Conservation (phyloP, 2,888 invertebrate genomes). For the Epinotia bilunana region DNA sequence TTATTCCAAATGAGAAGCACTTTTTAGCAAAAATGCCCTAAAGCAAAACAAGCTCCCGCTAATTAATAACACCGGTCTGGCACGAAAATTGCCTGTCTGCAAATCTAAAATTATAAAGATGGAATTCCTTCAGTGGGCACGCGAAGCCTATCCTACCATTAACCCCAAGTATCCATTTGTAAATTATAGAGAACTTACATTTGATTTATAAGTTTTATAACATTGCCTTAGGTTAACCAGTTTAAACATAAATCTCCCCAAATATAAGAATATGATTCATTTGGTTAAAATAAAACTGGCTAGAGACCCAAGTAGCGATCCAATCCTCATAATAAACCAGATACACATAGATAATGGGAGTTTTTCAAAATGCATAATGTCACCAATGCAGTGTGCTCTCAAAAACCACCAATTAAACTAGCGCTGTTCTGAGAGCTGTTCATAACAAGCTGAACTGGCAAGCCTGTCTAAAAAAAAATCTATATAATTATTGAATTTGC, state of each 20-base stretch:
- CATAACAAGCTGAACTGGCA: too few species aligned
- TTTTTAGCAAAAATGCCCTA: neutral
- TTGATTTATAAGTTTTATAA: constrained; percentile 28
- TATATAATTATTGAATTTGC: too few species aligned
- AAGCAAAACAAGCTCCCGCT: neutral
- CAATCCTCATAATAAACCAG: too few species aligned
- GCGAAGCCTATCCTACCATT: neutral
- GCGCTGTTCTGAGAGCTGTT: too few species aligned
- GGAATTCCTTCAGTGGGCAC: neutral
- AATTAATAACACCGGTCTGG: neutral
- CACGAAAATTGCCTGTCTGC: neutral
- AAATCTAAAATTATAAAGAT: neutral
- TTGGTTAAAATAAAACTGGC: too few species aligned
- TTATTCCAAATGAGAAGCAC: neutral
- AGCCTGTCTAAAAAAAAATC: too few species aligned
- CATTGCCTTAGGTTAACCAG: neutral
- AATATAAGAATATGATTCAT: too few species aligned
- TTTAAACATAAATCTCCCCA: neutral
- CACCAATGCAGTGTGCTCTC: too few species aligned
- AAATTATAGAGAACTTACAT: constrained; percentile 11
- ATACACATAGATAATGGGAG: too few species aligned
- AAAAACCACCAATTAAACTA: too few species aligned
- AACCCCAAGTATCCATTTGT: constrained; percentile 3
- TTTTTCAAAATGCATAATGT: too few species aligned
- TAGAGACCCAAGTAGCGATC: too few species aligned